These are phyloP conservation scores for Carterocephalus palaemon DNA, from an alignment of 2,888 invertebrate genomes.

Conservation along the genomic window DNA sequence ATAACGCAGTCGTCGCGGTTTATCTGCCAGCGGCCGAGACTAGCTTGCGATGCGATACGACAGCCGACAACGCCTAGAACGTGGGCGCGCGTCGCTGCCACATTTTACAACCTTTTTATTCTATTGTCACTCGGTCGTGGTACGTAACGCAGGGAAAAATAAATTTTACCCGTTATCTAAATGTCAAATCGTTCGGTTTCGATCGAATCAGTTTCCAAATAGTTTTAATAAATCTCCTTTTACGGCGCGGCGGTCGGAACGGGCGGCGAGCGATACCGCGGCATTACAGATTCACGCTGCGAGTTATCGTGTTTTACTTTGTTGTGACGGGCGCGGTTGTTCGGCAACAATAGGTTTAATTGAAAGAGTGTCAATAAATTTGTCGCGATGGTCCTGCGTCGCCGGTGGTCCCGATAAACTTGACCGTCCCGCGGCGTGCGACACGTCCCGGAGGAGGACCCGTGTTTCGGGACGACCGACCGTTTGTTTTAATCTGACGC, in stretches of 20 bases:
- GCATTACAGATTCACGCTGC: constrained; percentile 69
- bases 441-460: constrained; percentile 58
- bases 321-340: constrained; percentile 69
- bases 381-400: constrained; percentile 58
- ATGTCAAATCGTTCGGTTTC: constrained; percentile 78
- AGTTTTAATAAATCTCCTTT: constrained; percentile 80
- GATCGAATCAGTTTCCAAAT: constrained; percentile 79
- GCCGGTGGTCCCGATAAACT: constrained; percentile 72
- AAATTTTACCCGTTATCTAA: constrained; percentile 78
- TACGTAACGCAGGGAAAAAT: constrained; percentile 69
- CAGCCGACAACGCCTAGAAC: constrained; percentile 64
- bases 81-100: constrained; percentile 69
- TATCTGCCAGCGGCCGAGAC: constrained; percentile 63
- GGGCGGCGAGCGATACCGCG: constrained; percentile 63
- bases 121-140: constrained; percentile 73
- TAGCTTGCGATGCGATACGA: constrained; percentile 49
- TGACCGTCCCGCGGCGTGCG: constrained; percentile 48
- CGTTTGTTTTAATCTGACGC: constrained; percentile 69
- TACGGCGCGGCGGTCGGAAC: constrained; percentile 66
- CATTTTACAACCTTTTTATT: constrained; percentile 78
- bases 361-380: constrained; percentile 79
- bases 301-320: constrained; percentile 74
- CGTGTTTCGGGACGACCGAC: constrained; percentile 57
- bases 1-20: constrained; percentile 68
- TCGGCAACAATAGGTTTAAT: constrained; percentile 75